Conservation (phyloP, 2,888 invertebrate genomes). For the Drosophila meridionalis region DNA sequence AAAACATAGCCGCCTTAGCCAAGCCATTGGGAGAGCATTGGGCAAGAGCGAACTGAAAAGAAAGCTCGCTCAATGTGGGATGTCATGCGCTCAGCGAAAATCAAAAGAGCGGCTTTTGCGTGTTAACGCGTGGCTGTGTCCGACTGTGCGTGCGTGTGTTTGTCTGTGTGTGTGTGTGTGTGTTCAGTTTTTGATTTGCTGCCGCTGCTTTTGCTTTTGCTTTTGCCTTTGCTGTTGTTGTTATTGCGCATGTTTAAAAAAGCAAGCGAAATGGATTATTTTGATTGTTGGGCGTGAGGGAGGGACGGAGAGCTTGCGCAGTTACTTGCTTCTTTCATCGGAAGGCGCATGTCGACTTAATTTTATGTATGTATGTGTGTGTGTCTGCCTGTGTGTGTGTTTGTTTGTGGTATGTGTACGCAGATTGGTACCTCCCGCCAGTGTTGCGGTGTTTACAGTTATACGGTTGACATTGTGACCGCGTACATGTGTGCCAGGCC, state of each 20-base stretch:
- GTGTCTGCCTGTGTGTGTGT: conserved; percentile 12
- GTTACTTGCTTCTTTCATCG: conserved; percentile 20
- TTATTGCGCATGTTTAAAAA: conserved; percentile 73
- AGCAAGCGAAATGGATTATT: conserved; percentile 74
- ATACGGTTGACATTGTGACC: conserved; percentile 73
- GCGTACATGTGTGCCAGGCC: conserved; percentile 28
- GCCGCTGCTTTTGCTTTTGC: conserved; percentile 31
- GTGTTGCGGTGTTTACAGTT: conserved; percentile 48
- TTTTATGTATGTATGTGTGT: conserved; percentile 20
- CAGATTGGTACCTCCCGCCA: conserved; percentile 36
- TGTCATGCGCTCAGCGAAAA: conserved; percentile 53
- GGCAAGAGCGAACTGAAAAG: conserved; percentile 26
- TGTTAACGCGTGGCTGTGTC: conserved; percentile 25
- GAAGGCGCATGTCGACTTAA: conserved; percentile 67
- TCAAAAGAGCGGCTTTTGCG: conserved; percentile 59
- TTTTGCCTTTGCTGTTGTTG: conserved; percentile 36
- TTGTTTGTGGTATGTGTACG: conserved; percentile 28
- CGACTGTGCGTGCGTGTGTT: conserved; percentile 24
- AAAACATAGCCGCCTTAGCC: conserved; percentile 5
- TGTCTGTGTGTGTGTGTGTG: conserved; percentile 27
- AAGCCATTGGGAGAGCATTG: conserved; percentile 23
- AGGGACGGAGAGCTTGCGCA: conserved; percentile 3
- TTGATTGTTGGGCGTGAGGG: conserved; percentile 46
- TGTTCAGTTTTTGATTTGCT: conserved; percentile 67
- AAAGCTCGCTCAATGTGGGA: conserved; percentile 25